These are phyloP conservation scores for Cerastis rubricosa DNA, from an alignment of 2,888 invertebrate genomes.

Conservation along the genomic window DNA sequence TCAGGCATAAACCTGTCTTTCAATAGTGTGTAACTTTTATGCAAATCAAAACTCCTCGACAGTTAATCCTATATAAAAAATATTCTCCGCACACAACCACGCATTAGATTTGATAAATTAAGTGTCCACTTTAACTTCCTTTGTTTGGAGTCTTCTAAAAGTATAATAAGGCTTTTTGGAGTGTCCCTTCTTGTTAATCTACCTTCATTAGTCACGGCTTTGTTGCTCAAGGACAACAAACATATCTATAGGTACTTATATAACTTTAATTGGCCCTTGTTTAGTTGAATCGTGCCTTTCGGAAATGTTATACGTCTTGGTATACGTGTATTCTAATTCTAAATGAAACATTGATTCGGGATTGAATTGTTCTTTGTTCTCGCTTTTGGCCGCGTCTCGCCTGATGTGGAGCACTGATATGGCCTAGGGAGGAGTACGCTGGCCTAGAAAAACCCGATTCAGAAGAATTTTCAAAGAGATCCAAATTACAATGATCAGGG, in stretches of 20 bases:
- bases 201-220: slow-evolving; percentile 79
- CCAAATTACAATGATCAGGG: too few species aligned
- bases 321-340: slow-evolving; percentile 2
- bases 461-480: too few species aligned
- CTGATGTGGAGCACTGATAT: too few species aligned
- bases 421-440: too few species aligned
- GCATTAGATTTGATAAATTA: slow-evolving; percentile 72
- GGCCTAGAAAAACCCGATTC: too few species aligned
- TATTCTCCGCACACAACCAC: slow-evolving; percentile 30
- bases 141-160: slow-evolving; percentile 75
- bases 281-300: slow-evolving; percentile 34
- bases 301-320: slow-evolving; percentile 2
- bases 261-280: slow-evolving; percentile 47
- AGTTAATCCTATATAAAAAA: slow-evolving; percentile 14
- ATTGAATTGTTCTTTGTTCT: not conserved
- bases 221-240: slow-evolving; percentile 73
- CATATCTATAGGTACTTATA: slow-evolving; percentile 42
- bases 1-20: not conserved
- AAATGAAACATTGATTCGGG: not conserved
- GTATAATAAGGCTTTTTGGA: slow-evolving; percentile 76
- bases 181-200: slow-evolving; percentile 76
- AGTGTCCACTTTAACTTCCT: slow-evolving; percentile 72
- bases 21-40: not conserved
- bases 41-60: not conserved
- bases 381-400: too few species aligned